Percentiles rank a stretch among this genome's conserved stretches.
These are phyloP conservation scores for Oryzias curvinotus DNA, from an alignment of 2,113 vertebrate species.

Conservation along the genomic window DNA sequence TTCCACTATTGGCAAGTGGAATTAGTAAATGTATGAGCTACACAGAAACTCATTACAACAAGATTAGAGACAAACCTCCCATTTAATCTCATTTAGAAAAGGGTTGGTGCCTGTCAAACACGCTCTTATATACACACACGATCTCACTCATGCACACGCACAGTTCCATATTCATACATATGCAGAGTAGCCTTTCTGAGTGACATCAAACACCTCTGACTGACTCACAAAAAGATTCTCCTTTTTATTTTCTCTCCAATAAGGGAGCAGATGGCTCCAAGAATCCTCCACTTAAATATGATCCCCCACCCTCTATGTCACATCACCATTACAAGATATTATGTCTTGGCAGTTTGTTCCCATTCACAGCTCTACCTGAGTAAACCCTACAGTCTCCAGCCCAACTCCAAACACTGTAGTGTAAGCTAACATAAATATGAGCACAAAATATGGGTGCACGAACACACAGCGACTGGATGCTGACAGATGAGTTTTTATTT, in stretches of 20 bases:
- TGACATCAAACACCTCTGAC: slow-evolving; percentile 28
- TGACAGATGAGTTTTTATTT: slow-evolving; percentile 78
- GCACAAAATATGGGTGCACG: slow-evolving; percentile 45
- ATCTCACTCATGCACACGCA: slow-evolving; percentile 51
- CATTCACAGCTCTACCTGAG: slow-evolving; percentile 42
- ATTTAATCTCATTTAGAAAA: slow-evolving; percentile 78
- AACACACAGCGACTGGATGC: slow-evolving; percentile 52
- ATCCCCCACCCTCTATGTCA: slow-evolving; percentile 17
- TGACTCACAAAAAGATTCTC: slow-evolving; percentile 42
- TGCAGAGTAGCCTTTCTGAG: slow-evolving; percentile 25
- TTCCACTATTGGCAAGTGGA: slow-evolving; percentile 77
- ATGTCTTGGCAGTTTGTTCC: slow-evolving; percentile 44
- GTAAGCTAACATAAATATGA: slow-evolving; percentile 53
- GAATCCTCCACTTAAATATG: slow-evolving; percentile 10
- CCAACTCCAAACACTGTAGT: slow-evolving; percentile 37
- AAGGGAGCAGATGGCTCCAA: slow-evolving; percentile 18
- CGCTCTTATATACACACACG: slow-evolving; percentile 51
- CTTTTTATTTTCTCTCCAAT: slow-evolving; percentile 19
- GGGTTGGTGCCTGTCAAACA: slow-evolving; percentile 72
- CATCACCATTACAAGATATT: slow-evolving; percentile 17
- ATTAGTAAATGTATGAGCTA: slow-evolving; percentile 79
- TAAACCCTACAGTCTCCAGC: slow-evolving; percentile 43
- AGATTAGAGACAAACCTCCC: slow-evolving; percentile 79
- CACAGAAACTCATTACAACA: slow-evolving; percentile 79
- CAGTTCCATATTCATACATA: slow-evolving; percentile 33